Base-by-base conservation (phyloP, 1,140 invertebrate species). In the Coenobita brevimanus region DNA sequence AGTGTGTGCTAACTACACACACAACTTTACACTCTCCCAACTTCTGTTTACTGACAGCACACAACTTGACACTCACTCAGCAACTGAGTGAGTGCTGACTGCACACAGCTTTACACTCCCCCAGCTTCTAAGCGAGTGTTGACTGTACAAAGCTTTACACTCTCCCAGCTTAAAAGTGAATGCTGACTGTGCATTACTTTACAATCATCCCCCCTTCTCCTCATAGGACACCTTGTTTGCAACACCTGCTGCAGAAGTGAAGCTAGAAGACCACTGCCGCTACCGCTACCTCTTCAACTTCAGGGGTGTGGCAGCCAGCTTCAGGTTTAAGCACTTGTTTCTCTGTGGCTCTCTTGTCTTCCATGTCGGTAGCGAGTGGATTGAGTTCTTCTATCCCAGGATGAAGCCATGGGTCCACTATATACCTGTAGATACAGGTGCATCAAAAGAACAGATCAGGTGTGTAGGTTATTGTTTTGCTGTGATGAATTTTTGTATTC, bases 321-420 rank as follows among this genome's bases (percentile, higher is more conserved):
- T 99, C 92, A 94, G 98, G n/a, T 95, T 98, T 41, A 99, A 99
- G 91, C 98, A 99, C 93, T 94, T 99, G 38, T 98, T 99, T 92
- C 93, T 99, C 0, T 99, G 98, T 92, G 95, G 95, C 90, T 98
- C 97, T 0, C 92, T 99, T n/a, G 97, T 99, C 0, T 98, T 99
- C 91, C 98, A 99, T 93, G 97, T 99, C 24, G 98, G 97, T 0
- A 94, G 97, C 91, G 97, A 98, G 89, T 99, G 98, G 98, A 93
- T 95, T 36, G 98, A 99, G 94, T 99, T 99, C 93, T 99, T 99
- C 92, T 99, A 99, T 92, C 94, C 95, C 33, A 94, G 95, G 46
- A 93, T 99, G 91, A 97, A 97, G 92, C 98, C 98, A 2, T 99
- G 98, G 98, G 94, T 98, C 69, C 98, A 99, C 93, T 99, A 98